Conservation (phyloP, 1,140 invertebrate genomes). For the Diploscapter pachys region DNA sequence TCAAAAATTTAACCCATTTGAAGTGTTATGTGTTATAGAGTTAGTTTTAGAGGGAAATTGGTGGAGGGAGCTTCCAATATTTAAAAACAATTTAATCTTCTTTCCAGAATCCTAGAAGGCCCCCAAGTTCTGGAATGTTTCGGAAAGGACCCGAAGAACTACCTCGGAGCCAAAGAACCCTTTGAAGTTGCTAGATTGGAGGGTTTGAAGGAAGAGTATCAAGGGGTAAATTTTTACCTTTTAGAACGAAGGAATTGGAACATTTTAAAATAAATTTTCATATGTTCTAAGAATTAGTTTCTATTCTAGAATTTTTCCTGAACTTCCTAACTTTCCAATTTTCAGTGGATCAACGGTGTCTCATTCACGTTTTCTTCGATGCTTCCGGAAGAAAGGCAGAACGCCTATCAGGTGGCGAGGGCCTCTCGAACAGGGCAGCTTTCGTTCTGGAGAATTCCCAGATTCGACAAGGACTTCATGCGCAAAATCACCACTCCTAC, state of each 20-base stretch:
- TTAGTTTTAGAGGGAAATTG: background rate
- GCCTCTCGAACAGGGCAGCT: constrained; percentile 18
- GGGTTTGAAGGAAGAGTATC: constrained; percentile 10
- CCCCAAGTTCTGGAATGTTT: background rate
- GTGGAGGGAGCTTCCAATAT: background rate
- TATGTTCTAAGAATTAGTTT: no score
- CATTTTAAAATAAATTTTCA: background rate
- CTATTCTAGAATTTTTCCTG: background rate
- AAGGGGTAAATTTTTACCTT: constrained; percentile 4
- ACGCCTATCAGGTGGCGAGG: constrained; percentile 6
- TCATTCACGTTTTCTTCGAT: constrained; percentile 15
- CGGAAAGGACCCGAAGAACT: constrained; percentile 10
- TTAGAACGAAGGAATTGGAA: background rate
- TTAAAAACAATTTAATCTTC: background rate
- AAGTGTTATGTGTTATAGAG: background rate
- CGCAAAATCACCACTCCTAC: constrained; percentile 1
- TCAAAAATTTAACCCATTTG: background rate
- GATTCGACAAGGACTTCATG: constrained; percentile 34
- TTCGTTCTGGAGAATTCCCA: constrained; percentile 28
- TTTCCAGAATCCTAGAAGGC: constrained; percentile 16
- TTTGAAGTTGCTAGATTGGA: constrained; percentile 22
- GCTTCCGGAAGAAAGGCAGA: background rate
- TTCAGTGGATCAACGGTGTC: constrained; percentile 26
- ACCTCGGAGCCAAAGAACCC: constrained; percentile 5
- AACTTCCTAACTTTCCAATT: background rate